Percentiles rank a stretch among this genome's conserved stretches.
phyloP scores from a whole-genome alignment of 2,888 invertebrate species.

The Esperia sulphurella region DNA sequence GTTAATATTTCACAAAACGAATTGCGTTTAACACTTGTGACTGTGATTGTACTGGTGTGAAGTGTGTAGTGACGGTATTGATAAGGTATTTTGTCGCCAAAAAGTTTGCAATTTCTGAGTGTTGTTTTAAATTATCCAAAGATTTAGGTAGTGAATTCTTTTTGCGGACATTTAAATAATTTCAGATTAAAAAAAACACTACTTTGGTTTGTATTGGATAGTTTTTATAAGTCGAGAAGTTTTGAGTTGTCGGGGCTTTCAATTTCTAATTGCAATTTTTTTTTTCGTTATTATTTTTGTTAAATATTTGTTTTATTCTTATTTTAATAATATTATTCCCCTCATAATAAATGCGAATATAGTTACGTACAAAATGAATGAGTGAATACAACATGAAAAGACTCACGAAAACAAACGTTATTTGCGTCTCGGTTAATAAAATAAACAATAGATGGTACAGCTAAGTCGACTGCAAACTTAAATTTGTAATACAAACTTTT shows the following conservation, averaged over 20 bases:
- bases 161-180: neutral
- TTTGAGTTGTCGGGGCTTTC: neutral
- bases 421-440: too few relatives aligned
- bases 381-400: too few relatives aligned
- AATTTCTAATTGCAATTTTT: neutral
- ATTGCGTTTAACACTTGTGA: slow-evolving; percentile 13
- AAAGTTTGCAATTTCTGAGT: slow-evolving; percentile 4
- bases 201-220: neutral
- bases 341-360: neutral
- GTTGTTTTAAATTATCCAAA: slow-evolving; percentile 4
- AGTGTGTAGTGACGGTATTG: slow-evolving; percentile 10
- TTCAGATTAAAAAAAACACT: neutral
- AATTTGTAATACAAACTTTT: too few relatives aligned
- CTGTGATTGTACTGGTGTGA: slow-evolving; percentile 22
- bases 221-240: neutral
- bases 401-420: too few relatives aligned
- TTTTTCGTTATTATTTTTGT: neutral
- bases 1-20: too few relatives aligned
- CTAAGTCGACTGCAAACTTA: too few relatives aligned
- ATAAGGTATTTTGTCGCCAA: slow-evolving; percentile 7
- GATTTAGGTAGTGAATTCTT: neutral
- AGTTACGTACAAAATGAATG: too few relatives aligned
- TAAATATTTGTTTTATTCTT: neutral
- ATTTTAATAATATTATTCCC: slow-evolving; percentile 1
- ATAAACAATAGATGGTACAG: too few relatives aligned